These are phyloP conservation scores for Lophura nycthemera DNA, from an alignment of 2,113 vertebrate species.

Conservation along the genomic window DNA sequence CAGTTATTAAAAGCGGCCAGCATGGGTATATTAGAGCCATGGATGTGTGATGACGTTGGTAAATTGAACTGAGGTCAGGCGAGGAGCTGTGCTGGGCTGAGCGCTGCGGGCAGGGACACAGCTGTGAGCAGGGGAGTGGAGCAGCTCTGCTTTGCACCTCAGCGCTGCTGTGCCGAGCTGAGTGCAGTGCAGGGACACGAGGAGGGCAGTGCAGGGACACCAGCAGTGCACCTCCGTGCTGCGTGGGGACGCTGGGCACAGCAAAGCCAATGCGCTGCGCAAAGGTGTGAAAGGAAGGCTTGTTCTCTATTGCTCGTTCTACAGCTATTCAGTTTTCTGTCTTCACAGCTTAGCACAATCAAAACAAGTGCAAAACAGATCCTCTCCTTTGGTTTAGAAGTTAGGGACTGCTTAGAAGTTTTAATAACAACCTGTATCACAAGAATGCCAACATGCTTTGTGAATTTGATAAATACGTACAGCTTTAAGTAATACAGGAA, in stretches of 20 bases:
- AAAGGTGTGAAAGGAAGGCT: neutral
- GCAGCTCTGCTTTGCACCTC: neutral
- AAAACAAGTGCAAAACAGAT: neutral
- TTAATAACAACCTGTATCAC: neutral
- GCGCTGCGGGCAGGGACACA: neutral
- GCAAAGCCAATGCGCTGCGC: neutral
- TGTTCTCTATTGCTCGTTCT: neutral
- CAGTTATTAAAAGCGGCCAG: neutral
- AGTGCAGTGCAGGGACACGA: accelerated
- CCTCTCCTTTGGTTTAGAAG: conserved; percentile 7
- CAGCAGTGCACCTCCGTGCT: neutral
- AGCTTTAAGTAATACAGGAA: neutral
- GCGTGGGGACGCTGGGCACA: neutral
- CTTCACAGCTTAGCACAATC: neutral
- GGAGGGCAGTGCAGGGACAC: accelerated
- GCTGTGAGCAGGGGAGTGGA: neutral
- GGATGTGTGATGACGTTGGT: accelerated
- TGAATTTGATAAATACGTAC: neutral
- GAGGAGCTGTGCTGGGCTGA: neutral
- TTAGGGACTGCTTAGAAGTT: neutral
- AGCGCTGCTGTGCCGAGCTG: accelerated
- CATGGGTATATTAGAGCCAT: neutral
- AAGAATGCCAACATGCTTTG: neutral
- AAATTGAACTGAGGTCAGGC: accelerated
- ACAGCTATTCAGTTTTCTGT: neutral